Conservation (phyloP, 2,797 vertebrate species). For the Microctenopoma lineatum region DNA sequence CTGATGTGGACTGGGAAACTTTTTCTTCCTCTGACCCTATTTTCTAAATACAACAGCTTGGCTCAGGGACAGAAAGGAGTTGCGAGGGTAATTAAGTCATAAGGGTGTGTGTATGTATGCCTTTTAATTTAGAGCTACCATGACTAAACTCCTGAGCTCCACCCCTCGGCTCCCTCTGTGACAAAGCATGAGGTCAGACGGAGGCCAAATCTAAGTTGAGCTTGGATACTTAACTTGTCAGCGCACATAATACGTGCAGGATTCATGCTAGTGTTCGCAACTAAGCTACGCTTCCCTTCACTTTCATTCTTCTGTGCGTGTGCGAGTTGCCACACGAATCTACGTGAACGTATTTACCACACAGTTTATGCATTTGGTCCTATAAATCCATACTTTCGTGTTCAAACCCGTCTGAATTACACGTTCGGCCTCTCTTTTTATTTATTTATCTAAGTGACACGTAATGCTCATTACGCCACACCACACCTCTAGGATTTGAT, state of each 20-base stretch:
- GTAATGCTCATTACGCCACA: slow-evolving; percentile 26
- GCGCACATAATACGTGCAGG: background rate
- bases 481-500: slow-evolving; percentile 96
- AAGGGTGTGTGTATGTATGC: slow-evolving; percentile 39
- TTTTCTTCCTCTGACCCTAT: slow-evolving; percentile 49
- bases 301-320: background rate
- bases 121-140: slow-evolving; percentile 52
- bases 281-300: slow-evolving; percentile 5
- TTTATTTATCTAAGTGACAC: slow-evolving; percentile 30
- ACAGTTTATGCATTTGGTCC: slow-evolving; percentile 5
- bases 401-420: slow-evolving; percentile 27
- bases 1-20: slow-evolving; percentile 39
- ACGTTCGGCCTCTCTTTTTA: slow-evolving; percentile 13
- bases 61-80: slow-evolving; percentile 58
- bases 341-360: background rate
- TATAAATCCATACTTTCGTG: slow-evolving; percentile 25
- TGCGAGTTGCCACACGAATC: background rate
- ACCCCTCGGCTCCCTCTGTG: slow-evolving; percentile 56
- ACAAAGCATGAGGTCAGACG: slow-evolving; percentile 62
- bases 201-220: slow-evolving; percentile 63
- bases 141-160: slow-evolving; percentile 58
- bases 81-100: slow-evolving; percentile 67
- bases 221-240: slow-evolving; percentile 46
- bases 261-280: background rate
- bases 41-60: slow-evolving; percentile 61